Evolutionary conservation across 2,113 vertebrate species (phyloP).

Genomic region (Xyrauchen texanus): DNA sequence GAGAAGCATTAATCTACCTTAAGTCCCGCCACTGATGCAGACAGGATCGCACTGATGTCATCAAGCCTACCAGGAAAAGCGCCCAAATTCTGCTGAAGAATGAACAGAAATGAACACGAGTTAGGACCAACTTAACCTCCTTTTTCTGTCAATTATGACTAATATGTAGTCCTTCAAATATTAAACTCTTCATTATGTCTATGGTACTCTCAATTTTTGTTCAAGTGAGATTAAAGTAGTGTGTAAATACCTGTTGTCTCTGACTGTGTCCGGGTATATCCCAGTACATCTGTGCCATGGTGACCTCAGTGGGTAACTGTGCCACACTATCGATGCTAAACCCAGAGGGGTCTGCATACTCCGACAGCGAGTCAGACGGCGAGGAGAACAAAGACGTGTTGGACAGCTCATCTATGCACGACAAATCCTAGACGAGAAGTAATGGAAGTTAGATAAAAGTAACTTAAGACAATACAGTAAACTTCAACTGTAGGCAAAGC

Average conservation of each 20-base stretch:
- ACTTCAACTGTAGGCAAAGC: too few relatives aligned
- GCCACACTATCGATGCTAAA: constrained; percentile 79
- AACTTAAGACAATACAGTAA: too few relatives aligned
- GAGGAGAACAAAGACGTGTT: constrained; percentile 91
- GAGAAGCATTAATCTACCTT: constrained; percentile 77
- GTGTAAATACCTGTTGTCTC: constrained; percentile 45
- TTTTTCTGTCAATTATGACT: too few relatives aligned
- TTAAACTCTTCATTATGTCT: too few relatives aligned
- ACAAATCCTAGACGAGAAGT: constrained; percentile 77
- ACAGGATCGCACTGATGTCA: constrained; percentile 80
- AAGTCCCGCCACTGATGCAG: constrained; percentile 82
- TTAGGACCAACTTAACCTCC: too few relatives aligned
- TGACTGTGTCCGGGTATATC: constrained; percentile 74
- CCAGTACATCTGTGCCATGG: constrained; percentile 29
- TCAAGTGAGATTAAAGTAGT: neutral
- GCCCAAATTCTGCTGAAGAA: constrained; percentile 64
- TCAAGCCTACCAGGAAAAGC: constrained; percentile 78
- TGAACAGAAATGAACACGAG: too few relatives aligned
- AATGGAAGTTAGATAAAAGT: too few relatives aligned
- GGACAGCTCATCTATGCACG: constrained; percentile 89
- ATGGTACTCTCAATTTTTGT: too few relatives aligned
- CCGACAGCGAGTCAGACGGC: constrained; percentile 87
- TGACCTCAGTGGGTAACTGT: constrained; percentile 84
- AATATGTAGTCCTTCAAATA: too few relatives aligned
- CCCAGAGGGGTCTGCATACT: constrained; percentile 83